Conservation (phyloP, 2,113 vertebrate species). For the Microcebus murinus region DNA sequence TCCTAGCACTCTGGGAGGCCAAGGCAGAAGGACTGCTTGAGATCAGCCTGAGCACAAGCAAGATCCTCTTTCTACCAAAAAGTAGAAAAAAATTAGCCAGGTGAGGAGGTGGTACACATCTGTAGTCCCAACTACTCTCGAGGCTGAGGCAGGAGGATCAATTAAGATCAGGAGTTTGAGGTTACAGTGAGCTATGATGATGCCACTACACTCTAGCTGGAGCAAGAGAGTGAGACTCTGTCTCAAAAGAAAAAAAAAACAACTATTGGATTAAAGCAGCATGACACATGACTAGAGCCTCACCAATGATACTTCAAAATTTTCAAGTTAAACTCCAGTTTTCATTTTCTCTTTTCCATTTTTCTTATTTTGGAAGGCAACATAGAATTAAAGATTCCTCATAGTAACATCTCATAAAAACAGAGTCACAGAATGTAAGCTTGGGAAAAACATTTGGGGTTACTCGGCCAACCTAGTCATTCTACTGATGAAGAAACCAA, state of each 20-base stretch:
- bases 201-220: too few species aligned
- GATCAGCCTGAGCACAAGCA: too few species aligned
- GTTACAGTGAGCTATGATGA: too few species aligned
- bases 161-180: too few species aligned
- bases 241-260: background rate
- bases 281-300: background rate
- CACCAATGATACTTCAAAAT: background rate
- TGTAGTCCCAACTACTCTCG: too few species aligned
- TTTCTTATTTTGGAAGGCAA: constrained; percentile 16
- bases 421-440: background rate
- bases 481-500: constrained; percentile 8
- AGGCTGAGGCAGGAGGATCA: too few species aligned
- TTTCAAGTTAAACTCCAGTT: background rate
- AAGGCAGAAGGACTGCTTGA: too few species aligned
- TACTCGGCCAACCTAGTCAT: background rate
- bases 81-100: too few species aligned
- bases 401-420: background rate
- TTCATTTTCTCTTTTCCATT: background rate
- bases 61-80: too few species aligned
- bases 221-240: too few species aligned
- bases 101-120: too few species aligned
- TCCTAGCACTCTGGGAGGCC: too few species aligned
- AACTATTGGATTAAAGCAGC: background rate
- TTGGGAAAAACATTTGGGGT: background rate
- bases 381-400: background rate